Evolutionary conservation across 1,140 invertebrate species (phyloP), one percentile per base, ranked within the genome.

Genomic region (Zaprionus gabonicus): DNA sequence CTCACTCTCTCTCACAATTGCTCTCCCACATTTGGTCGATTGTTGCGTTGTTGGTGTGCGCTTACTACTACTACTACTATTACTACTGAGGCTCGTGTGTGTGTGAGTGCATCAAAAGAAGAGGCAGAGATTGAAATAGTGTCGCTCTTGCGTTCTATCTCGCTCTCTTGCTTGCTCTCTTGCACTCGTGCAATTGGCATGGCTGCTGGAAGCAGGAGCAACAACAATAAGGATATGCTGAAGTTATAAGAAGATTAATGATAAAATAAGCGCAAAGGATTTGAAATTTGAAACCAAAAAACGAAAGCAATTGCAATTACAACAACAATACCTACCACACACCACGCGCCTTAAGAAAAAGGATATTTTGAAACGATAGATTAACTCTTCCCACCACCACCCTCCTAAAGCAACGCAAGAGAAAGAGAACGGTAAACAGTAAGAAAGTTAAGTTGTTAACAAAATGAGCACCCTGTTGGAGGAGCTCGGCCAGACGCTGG

Each of bases 401-500:
- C 20, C 31, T n/a, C 27, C 25, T 27, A 6, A 63, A 58, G 34
- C 10, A 15, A 58, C 15, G 41, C 9, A 77, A 31, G 9, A 25
- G 28, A 23, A 12, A 51, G 27, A 31, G 5, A 64, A 58, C 15
- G 49, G 15, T 13, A 20, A 36, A 17, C 15, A 59, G n/a, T 44
- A 41, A 41, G 5, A 13, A 15, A 44, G 36, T 15, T n/a, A 31
- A 62, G 53, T 69, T 59, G 66, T n/a, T 38, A 34, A 34, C 41
- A 63, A 57, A 17, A 76, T 76, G 73, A 65, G 60, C 34, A 65
- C 68, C n/a, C 68, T 76, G 60, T 36, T 76, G 55, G 73, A 76
- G 44, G 73, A 76, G 68, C 31, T 76, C n/a, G 68, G 73, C 13
- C 68, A 76, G 36, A 53, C 53, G 36, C 44, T 76, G 73, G 34